A percentile compares a stretch with the other conserved stretches of the same genome.
Conservation (phyloP, 1,140 invertebrate genomes). For the Drosophila kurseongensis region DNA sequence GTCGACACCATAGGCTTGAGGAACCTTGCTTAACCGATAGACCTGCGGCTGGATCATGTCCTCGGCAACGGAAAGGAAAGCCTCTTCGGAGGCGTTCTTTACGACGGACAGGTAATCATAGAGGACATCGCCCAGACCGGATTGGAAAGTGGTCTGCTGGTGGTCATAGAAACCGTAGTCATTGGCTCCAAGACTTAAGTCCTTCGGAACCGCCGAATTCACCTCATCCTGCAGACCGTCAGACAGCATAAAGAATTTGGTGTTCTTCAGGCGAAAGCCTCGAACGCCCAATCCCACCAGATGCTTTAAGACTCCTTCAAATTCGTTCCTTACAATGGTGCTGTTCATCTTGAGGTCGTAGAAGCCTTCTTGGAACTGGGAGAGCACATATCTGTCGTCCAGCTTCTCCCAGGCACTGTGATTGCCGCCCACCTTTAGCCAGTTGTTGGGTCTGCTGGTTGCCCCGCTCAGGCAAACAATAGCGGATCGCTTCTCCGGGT, state of each 20-base stretch:
- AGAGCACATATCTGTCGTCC: conserved; percentile 87
- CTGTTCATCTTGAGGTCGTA: conserved; percentile 90
- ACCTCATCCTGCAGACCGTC: conserved; percentile 84
- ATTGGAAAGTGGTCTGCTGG: conserved; percentile 86
- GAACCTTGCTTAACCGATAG: conserved; percentile 46
- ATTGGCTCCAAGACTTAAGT: conserved; percentile 61
- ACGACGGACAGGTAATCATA: conserved; percentile 86
- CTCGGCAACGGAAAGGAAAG: conserved; percentile 80
- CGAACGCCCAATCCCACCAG: conserved; percentile 90
- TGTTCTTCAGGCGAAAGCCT: conserved; percentile 90
- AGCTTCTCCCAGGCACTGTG: conserved; percentile 87
- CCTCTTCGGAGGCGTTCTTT: conserved; percentile 85
- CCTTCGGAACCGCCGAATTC: conserved; percentile 43
- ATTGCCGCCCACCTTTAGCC: conserved; percentile 86
- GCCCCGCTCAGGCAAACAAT: conserved; percentile 64
- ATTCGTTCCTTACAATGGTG: conserved; percentile 86
- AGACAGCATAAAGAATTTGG: conserved; percentile 88
- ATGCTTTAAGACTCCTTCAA: conserved; percentile 88
- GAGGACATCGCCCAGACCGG: conserved; percentile 86
- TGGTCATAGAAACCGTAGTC: conserved; percentile 88
- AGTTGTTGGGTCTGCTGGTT: conserved; percentile 88
- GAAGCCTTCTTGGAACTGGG: conserved; percentile 86
- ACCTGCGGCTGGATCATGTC: conserved; percentile 62
- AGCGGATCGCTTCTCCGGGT: conserved; percentile 74
- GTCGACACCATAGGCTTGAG: conserved; percentile 63